Conservation (phyloP, 2,113 vertebrate species). For the Rattus rattus region DNA sequence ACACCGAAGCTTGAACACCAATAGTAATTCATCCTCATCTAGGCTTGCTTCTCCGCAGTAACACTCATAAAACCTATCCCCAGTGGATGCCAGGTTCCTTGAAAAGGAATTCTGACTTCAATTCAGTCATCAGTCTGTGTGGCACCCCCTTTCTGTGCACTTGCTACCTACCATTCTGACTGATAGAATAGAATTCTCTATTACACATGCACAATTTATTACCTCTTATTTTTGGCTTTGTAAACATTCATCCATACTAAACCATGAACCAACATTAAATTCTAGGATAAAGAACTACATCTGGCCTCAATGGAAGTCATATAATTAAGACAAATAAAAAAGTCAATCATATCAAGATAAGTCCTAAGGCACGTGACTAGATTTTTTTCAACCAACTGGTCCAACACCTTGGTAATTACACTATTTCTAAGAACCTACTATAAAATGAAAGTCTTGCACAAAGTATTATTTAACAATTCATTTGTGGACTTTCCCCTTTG, state of each 20-base stretch:
- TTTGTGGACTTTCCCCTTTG: background rate
- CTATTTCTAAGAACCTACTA: slow-evolving; percentile 38
- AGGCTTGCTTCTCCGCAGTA: background rate
- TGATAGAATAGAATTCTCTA: background rate
- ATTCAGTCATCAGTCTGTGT: background rate
- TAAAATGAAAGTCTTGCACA: slow-evolving; percentile 12
- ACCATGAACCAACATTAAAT: slow-evolving; percentile 20
- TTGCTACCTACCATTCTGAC: background rate
- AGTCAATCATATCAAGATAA: background rate
- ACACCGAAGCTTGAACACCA: background rate
- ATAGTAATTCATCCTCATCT: background rate
- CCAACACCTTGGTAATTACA: background rate
- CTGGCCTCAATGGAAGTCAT: background rate
- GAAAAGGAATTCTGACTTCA: background rate
- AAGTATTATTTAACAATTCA: slow-evolving; percentile 41
- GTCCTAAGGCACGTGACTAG: background rate
- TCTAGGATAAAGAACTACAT: slow-evolving; percentile 28
- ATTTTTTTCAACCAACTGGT: slow-evolving; percentile 26
- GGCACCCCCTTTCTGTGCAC: background rate
- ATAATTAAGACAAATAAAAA: background rate
- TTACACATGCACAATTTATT: background rate
- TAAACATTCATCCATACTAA: background rate
- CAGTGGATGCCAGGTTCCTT: background rate
- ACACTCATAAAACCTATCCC: background rate
- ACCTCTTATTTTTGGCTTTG: slow-evolving; percentile 40